Evolutionary conservation across 2,888 invertebrate species (phyloP).

Genomic region (Drosophila yooni): DNA sequence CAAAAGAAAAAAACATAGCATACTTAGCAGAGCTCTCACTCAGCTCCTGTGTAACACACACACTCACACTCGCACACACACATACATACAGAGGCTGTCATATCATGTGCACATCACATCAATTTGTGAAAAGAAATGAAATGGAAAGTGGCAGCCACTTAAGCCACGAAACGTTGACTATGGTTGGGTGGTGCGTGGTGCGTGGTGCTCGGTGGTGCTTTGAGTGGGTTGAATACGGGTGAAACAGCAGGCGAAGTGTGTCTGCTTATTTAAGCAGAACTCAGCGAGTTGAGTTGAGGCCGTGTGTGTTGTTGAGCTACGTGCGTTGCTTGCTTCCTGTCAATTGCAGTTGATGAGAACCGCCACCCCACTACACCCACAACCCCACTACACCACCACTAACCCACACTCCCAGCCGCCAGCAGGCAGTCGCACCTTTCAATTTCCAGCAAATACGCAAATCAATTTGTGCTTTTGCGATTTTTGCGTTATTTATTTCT

Average conservation of each 20-base stretch:
- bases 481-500: slow-evolving; percentile 28
- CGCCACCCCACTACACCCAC: neutral
- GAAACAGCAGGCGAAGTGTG: slow-evolving; percentile 39
- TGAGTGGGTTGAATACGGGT: neutral
- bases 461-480: slow-evolving; percentile 60
- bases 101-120: slow-evolving; percentile 73
- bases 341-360: slow-evolving; percentile 57
- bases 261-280: slow-evolving; percentile 61
- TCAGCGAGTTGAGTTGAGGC: neutral
- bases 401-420: neutral
- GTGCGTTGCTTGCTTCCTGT: slow-evolving; percentile 55
- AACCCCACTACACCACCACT: neutral
- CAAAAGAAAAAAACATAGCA: slow-evolving; percentile 35
- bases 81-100: slow-evolving; percentile 38
- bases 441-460: slow-evolving; percentile 49
- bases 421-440: slow-evolving; percentile 28
- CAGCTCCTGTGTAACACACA: neutral
- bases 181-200: neutral
- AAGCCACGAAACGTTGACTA: slow-evolving; percentile 41
- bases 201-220: neutral
- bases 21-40: slow-evolving; percentile 46
- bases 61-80: neutral
- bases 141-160: slow-evolving; percentile 70
- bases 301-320: slow-evolving; percentile 16
- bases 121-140: slow-evolving; percentile 69